A percentile compares a stretch with the other conserved stretches of the same genome.
These are phyloP conservation scores for Mormyrus hasselquistii DNA, from an alignment of 2,797 vertebrate species.

Conservation along the genomic window DNA sequence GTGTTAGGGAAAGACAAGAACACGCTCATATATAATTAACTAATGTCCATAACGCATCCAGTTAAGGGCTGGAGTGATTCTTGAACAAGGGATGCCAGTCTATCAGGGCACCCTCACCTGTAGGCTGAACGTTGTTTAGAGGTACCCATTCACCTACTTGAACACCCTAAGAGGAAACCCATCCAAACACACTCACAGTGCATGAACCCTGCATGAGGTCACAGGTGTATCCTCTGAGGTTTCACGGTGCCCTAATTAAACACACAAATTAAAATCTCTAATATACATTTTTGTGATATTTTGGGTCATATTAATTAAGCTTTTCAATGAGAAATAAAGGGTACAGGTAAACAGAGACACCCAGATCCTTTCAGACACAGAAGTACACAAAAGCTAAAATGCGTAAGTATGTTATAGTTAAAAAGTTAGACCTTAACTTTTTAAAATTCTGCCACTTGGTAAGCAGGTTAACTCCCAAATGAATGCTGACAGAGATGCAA, in stretches of 20 bases:
- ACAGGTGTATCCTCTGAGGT: not conserved
- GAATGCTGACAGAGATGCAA: not conserved
- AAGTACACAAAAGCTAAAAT: not conserved
- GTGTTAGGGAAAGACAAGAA: not conserved
- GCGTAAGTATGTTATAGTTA: not conserved
- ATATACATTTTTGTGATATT: conserved; percentile 4
- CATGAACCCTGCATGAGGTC: not conserved
- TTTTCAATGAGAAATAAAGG: conserved; percentile 21
- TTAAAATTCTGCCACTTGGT: not conserved
- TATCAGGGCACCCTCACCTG: not conserved
- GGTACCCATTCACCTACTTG: not conserved
- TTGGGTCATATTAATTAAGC: conserved; percentile 26
- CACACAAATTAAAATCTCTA: not conserved
- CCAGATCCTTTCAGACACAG: not conserved
- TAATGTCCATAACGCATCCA: not conserved
- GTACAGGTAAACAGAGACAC: conserved; percentile 25
- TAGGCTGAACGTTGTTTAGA: not conserved
- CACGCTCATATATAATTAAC: not conserved
- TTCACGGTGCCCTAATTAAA: not conserved
- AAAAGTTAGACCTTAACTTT: not conserved
- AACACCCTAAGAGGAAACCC: not conserved
- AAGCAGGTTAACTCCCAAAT: not conserved
- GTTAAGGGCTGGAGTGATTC: not conserved
- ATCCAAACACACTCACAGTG: not conserved
- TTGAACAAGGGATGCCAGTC: not conserved